Conservation (phyloP, 1,140 invertebrate genomes). For the Homalodisca vitripennis region DNA sequence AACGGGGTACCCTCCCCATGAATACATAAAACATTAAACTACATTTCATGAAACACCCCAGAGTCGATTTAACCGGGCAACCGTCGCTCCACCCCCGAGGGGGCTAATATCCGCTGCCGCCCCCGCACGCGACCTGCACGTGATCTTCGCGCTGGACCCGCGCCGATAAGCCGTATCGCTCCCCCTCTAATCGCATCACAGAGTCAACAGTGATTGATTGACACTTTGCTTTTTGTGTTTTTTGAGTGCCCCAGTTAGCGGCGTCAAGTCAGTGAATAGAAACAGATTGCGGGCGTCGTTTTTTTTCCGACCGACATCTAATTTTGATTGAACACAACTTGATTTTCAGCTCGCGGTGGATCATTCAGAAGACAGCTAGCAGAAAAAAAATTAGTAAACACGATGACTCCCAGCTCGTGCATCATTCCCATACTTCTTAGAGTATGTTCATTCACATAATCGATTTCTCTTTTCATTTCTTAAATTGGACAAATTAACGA, state of each 20-base stretch:
- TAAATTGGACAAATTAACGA: too few relatives aligned
- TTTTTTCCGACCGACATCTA: slow-evolving; percentile 17
- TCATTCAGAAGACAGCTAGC: too few relatives aligned
- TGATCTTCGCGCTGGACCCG: slow-evolving; percentile 1
- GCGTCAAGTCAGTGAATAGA: background rate
- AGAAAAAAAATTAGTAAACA: too few relatives aligned
- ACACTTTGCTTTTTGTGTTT: slow-evolving; percentile 17
- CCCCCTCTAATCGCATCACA: slow-evolving; percentile 8
- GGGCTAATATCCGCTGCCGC: slow-evolving; percentile 10
- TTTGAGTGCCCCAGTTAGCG: slow-evolving; percentile 12
- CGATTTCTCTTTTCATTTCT: too few relatives aligned
- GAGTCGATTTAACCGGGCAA: background rate
- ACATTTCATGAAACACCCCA: slow-evolving; percentile 12
- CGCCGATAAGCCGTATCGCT: background rate
- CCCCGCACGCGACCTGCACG: background rate
- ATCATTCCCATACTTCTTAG: too few relatives aligned
- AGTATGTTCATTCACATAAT: too few relatives aligned
- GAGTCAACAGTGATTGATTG: slow-evolving; percentile 22
- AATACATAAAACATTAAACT: slow-evolving; percentile 27
- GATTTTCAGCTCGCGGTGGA: too few relatives aligned
- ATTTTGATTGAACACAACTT: too few relatives aligned
- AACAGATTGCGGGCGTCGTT: background rate
- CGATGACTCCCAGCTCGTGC: too few relatives aligned
- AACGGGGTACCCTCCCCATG: background rate
- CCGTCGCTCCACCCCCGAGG: background rate